Conservation (phyloP, 2,113 vertebrate species). For the Scomber colias region DNA sequence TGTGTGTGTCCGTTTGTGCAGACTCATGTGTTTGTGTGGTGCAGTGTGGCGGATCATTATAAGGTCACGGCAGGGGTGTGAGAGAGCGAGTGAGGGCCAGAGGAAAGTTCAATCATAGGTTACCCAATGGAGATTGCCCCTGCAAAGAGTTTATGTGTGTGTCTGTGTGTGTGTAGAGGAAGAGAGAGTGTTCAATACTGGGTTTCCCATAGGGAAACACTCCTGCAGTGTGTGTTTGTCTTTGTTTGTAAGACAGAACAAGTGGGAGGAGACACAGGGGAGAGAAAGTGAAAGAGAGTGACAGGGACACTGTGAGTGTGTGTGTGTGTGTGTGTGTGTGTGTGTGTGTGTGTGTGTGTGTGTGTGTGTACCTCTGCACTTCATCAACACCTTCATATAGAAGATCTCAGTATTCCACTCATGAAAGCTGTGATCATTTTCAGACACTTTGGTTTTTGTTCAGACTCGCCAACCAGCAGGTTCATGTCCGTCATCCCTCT, state of each 20-base stretch:
- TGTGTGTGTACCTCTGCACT: background rate
- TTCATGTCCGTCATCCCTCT: background rate
- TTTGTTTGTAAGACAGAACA: constrained; percentile 43
- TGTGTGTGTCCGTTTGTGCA: constrained; percentile 24
- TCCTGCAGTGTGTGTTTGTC: constrained; percentile 42
- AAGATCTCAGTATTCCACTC: constrained; percentile 2
- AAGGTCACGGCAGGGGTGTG: constrained; percentile 65
- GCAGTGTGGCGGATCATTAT: constrained; percentile 61
- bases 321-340: constrained; percentile 6
- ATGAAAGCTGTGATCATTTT: constrained; percentile 34
- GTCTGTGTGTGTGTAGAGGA: constrained; percentile 9
- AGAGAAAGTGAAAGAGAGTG: constrained; percentile 20
- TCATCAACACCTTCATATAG: constrained; percentile 32
- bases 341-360: background rate
- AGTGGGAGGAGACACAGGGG: constrained; percentile 23
- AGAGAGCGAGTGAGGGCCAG: constrained; percentile 14
- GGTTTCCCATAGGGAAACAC: constrained; percentile 37
- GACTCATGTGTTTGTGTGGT: background rate
- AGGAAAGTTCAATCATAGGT: constrained; percentile 58
- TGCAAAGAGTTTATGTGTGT: constrained; percentile 21
- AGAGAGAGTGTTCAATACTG: constrained; percentile 25
- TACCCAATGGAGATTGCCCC: constrained; percentile 37
- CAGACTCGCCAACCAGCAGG: background rate
- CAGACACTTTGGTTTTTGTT: constrained; percentile 17
- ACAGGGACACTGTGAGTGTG: constrained; percentile 2